Evolutionary conservation across 2,888 invertebrate genomes (phyloP).

Genomic region (Zygaena filipendulae): DNA sequence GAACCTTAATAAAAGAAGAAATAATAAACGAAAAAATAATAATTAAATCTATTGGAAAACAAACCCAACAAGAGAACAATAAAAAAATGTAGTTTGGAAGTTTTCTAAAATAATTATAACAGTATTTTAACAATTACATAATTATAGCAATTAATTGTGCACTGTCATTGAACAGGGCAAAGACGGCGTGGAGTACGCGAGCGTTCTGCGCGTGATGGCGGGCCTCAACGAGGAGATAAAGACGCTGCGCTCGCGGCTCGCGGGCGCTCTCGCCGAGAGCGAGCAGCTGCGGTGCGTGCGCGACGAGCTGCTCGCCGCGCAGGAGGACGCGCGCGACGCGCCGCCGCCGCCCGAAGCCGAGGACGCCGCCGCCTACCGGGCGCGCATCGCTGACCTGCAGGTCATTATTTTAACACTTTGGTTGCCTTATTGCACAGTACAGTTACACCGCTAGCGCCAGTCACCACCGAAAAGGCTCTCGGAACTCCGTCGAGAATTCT

Average conservation of each 20-base stretch:
- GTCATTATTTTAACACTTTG: too few relatives aligned
- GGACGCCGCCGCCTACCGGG: conserved; percentile 32
- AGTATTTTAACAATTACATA: too few relatives aligned
- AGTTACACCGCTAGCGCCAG: neutral
- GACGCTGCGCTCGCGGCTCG: conserved; percentile 41
- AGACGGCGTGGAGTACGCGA: conserved; percentile 52
- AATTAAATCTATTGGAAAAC: too few relatives aligned
- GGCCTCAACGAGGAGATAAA: conserved; percentile 60
- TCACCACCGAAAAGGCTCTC: too few relatives aligned
- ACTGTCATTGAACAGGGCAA: conserved; percentile 45
- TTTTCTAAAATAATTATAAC: too few relatives aligned
- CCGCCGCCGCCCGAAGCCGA: conserved; percentile 19
- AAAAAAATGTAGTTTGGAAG: too few relatives aligned
- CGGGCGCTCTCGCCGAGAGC: conserved; percentile 31
- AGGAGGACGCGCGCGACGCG: conserved; percentile 22
- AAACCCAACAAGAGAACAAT: too few relatives aligned
- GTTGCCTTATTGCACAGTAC: too few relatives aligned
- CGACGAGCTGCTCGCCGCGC: conserved; percentile 49
- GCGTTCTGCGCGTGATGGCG: conserved; percentile 54
- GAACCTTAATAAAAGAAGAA: too few relatives aligned
- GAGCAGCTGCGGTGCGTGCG: conserved; percentile 43
- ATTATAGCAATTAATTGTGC: too few relatives aligned
- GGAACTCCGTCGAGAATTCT: too few relatives aligned
- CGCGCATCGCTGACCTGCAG: conserved; percentile 46
- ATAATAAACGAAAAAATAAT: too few relatives aligned